Conservation (phyloP, 2,797 vertebrate genomes). For the Acanthopagrus latus region DNA sequence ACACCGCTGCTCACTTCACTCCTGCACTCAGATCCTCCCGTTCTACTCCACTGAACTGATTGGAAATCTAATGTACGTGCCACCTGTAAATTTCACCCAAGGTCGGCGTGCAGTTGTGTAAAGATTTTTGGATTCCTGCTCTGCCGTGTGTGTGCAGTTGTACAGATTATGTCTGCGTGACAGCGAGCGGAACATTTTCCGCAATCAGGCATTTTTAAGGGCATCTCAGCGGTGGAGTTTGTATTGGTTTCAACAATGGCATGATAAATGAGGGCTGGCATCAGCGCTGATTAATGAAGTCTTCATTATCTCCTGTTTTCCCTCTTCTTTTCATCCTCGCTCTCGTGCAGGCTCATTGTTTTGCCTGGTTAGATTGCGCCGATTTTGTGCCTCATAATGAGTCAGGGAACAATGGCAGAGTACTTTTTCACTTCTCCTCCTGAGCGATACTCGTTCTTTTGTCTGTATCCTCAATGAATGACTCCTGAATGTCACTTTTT, state of each 20-base stretch:
- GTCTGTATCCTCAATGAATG: constrained; percentile 63
- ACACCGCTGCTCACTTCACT: constrained; percentile 11
- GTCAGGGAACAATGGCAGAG: constrained; percentile 65
- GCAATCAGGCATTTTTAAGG: constrained; percentile 68
- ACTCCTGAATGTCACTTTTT: constrained; percentile 72
- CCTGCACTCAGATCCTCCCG: constrained; percentile 23
- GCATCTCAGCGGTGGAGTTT: constrained; percentile 59
- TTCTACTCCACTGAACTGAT: constrained; percentile 49
- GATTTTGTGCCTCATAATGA: constrained; percentile 73
- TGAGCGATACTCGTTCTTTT: constrained; percentile 68
- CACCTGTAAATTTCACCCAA: constrained; percentile 42
- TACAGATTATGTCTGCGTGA: constrained; percentile 33
- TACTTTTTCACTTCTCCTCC: constrained; percentile 58
- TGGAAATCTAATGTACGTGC: constrained; percentile 37
- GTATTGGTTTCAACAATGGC: constrained; percentile 70
- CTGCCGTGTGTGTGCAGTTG: neutral
- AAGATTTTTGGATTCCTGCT: constrained; percentile 23
- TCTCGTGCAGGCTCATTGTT: constrained; percentile 59
- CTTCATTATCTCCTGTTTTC: constrained; percentile 78
- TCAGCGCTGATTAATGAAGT: constrained; percentile 79
- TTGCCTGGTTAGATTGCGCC: constrained; percentile 60
- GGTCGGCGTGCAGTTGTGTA: neutral
- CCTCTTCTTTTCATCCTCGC: constrained; percentile 58
- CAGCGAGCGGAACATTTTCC: constrained; percentile 51
- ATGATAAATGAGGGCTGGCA: constrained; percentile 71